A percentile compares a stretch with the other conserved stretches of the same genome.
Conservation (phyloP, 1,140 invertebrate species). For the Panagrolaimus sp. region DNA sequence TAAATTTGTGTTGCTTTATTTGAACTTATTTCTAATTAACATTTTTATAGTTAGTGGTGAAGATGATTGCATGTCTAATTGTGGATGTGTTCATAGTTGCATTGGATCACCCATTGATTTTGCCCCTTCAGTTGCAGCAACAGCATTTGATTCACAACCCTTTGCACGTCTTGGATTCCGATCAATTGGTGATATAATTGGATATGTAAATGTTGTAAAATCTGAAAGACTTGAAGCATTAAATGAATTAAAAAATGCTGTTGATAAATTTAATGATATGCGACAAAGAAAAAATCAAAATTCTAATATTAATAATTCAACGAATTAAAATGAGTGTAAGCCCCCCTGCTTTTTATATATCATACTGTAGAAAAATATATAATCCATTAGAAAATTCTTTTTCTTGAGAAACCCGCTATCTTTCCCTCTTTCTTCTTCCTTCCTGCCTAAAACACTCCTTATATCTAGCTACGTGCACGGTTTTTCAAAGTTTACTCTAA, state of each 20-base stretch:
- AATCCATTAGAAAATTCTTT: too few relatives aligned
- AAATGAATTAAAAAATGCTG: not conserved
- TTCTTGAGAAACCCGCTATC: too few relatives aligned
- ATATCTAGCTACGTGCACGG: too few relatives aligned
- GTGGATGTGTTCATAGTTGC: slow-evolving; percentile 11
- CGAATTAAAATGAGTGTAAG: too few relatives aligned
- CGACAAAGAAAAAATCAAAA: not conserved
- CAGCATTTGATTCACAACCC: not conserved
- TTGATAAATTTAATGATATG: not conserved
- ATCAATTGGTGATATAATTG: slow-evolving; percentile 4
- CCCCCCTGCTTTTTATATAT: too few relatives aligned
- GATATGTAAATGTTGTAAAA: not conserved
- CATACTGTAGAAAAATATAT: too few relatives aligned
- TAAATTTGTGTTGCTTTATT: too few relatives aligned
- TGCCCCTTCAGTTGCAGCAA: not conserved
- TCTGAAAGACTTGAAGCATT: not conserved
- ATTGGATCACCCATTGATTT: not conserved
- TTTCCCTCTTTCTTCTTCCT: too few relatives aligned
- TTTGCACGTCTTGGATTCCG: not conserved
- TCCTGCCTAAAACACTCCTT: too few relatives aligned
- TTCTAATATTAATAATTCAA: too few relatives aligned
- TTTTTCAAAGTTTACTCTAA: too few relatives aligned
- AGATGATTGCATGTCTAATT: not conserved
- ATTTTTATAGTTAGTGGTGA: not conserved
- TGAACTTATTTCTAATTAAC: too few relatives aligned